Percentiles rank a stretch among this genome's conserved stretches.
Conservation (phyloP, 2,113 vertebrate genomes). For the Nerophis lumbriciformis region DNA sequence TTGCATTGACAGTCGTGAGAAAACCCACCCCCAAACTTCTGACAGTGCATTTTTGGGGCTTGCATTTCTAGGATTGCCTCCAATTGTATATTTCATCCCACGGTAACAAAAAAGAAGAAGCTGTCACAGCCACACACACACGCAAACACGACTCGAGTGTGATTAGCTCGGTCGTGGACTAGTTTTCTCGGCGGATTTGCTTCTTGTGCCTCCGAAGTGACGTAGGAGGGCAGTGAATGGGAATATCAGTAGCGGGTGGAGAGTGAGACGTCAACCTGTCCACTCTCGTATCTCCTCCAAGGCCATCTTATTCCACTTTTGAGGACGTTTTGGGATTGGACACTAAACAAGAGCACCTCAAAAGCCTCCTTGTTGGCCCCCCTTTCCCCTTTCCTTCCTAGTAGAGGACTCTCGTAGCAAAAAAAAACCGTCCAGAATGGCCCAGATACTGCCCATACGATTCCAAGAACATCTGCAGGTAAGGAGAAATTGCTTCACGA, state of each 20-base stretch:
- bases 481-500: constrained; percentile 37
- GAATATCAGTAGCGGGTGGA: constrained; percentile 53
- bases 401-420: constrained; percentile 28
- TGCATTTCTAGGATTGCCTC: constrained; percentile 3
- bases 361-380: constrained; percentile 40
- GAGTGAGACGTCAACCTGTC: background rate
- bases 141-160: background rate
- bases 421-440: constrained; percentile 58
- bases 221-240: constrained; percentile 60
- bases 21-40: background rate
- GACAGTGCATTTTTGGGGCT: background rate
- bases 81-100: constrained; percentile 2
- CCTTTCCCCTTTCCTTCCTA: constrained; percentile 60
- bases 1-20: constrained; percentile 36
- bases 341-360: constrained; percentile 33
- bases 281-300: background rate
- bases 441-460: constrained; percentile 75
- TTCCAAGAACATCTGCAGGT: constrained; percentile 82
- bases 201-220: constrained; percentile 39
- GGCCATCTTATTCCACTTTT: constrained; percentile 43
- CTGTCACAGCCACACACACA: background rate
- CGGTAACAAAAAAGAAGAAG: background rate
- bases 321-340: constrained; percentile 36
- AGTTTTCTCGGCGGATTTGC: constrained; percentile 69
- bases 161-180: constrained; percentile 46